Conservation (phyloP, 92 coral and sea anemone genomes). For the Parazoanthus darwini region DNA sequence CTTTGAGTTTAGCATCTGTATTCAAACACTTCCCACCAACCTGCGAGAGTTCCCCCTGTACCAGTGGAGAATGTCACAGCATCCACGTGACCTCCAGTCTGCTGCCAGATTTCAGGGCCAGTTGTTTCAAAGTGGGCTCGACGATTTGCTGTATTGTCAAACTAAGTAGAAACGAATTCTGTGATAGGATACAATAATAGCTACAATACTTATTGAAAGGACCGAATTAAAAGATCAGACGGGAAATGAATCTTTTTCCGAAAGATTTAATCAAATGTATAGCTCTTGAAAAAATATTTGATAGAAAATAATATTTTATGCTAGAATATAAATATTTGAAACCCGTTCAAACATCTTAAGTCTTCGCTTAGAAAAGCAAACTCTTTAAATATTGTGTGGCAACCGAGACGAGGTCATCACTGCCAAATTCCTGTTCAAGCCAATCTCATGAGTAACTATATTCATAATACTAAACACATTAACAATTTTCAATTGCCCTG, state of each 20-base stretch:
- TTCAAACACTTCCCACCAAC: constrained; percentile 26
- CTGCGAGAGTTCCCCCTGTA: constrained; percentile 97
- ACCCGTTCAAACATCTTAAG: background rate
- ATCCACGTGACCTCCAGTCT: constrained; percentile 90
- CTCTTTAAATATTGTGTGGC: too few relatives aligned
- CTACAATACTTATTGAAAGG: background rate
- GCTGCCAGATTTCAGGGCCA: constrained; percentile 99
- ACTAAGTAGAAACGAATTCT: constrained; percentile 47
- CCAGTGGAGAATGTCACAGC: constrained; percentile 94
- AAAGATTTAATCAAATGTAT: too few relatives aligned
- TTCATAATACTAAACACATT: too few relatives aligned
- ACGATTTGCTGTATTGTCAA: constrained; percentile 91
- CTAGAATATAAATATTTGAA: too few relatives aligned
- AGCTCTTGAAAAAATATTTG: background rate
- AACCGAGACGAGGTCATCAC: too few relatives aligned
- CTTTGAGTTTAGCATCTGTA: constrained; percentile 41
- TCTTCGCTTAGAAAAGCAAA: too few relatives aligned
- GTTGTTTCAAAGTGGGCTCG: constrained; percentile 97
- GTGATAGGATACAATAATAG: background rate
- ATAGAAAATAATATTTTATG: background rate
- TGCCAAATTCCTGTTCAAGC: background rate
- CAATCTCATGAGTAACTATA: background rate
- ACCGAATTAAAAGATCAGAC: background rate
- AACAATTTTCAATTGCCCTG: too few relatives aligned
- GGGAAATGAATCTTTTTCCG: background rate